Evolutionary conservation across 2,888 invertebrate species (phyloP), one percentile per base, ranked within the genome.

Genomic region (Hoplodrina ambigua): DNA sequence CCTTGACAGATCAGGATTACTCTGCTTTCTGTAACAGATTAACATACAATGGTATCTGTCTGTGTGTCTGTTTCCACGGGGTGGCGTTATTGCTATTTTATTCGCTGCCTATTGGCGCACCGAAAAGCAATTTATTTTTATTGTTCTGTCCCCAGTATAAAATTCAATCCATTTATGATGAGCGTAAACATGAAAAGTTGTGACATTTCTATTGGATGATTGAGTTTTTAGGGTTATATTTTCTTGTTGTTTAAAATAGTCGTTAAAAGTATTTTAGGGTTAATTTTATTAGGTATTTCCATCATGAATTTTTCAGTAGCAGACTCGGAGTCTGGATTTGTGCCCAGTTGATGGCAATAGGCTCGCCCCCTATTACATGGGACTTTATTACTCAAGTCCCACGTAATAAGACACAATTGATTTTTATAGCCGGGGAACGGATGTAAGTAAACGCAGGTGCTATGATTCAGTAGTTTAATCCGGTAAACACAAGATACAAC

Each of bases 151-250:
- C 70, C 86, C 88, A 86, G 90, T 83, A 91, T 93, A 91, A 92
- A 93, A 94, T 93, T 94, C 90, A 94, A 94, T 94, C 88, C 92
- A 91, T 93, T 94, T 93, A 93, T 93, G 92, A 92, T 91, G 89
- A 74, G 83, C 83, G 88, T 88, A 88, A 89, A 90, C 86, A 86
- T 85, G 85, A 86, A 87, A 86, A 86, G 53, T 81, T 83, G 82
- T 83, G 76, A 84, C 81, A 60, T 72, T 65, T 81, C 79, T 76
- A 76, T 81, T 72, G 80, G 72, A 72, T 64, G 69, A 70, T 71
- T 64, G 58, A 64, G 46, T 76, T 71, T 76, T 72, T 53, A 69
- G 30, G 62, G 65, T 75, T 53, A 33, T 57, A 54, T 69, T 50
- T 54, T 72, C 53, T 69, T 57, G 17, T 44, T 62, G 54, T 50